Conservation (phyloP, 1,140 invertebrate species). For the Bombus confusus region DNA sequence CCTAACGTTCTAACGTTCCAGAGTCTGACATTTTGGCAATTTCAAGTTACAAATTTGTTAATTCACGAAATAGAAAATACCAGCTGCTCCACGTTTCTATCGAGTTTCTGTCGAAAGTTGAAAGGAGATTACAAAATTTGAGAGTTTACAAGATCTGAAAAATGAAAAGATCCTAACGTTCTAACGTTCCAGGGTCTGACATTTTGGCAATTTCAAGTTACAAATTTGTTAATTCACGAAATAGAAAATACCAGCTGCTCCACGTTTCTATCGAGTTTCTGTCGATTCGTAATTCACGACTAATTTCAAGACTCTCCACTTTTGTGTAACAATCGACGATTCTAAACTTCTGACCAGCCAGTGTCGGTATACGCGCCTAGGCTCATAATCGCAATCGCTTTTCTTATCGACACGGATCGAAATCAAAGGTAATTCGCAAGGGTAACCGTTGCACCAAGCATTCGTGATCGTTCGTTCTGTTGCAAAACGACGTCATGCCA, state of each 20-base stretch:
- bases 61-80: too few relatives aligned
- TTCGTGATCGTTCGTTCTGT: slow-evolving; percentile 23
- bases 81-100: background rate
- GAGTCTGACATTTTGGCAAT: accelerated
- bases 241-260: too few relatives aligned
- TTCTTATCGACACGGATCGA: slow-evolving; percentile 12
- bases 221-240: background rate
- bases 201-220: accelerated
- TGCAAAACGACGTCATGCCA: slow-evolving; percentile 8
- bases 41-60: background rate
- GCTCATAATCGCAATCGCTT: background rate
- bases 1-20: background rate
- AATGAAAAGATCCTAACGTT: background rate
- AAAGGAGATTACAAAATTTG: background rate
- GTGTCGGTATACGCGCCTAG: background rate
- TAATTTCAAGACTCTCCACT: too few relatives aligned
- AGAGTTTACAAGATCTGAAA: background rate
- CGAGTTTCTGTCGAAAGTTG: background rate
- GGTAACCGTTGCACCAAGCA: slow-evolving; percentile 16
- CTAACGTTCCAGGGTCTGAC: background rate
- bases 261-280: background rate
- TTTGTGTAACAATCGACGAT: background rate
- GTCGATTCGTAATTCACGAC: too few relatives aligned
- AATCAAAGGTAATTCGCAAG: slow-evolving; percentile 30
- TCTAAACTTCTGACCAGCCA: background rate